These are phyloP conservation scores for Halyomorpha halys DNA, from an alignment of 1,140 invertebrate species.

Conservation along the genomic window DNA sequence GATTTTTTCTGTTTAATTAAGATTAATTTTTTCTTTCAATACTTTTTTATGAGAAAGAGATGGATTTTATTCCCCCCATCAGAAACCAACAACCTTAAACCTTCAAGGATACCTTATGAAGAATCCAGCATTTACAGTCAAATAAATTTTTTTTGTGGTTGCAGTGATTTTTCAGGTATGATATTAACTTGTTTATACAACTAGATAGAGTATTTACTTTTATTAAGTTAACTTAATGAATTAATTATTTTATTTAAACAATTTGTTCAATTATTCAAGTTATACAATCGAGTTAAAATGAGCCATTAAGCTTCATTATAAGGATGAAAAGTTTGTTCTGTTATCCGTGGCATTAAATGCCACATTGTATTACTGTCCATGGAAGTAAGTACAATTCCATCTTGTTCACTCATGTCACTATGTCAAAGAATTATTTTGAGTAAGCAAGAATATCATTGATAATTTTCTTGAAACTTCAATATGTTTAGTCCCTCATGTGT, in stretches of 20 bases:
- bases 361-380: no score
- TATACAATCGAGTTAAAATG: no score
- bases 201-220: not conserved
- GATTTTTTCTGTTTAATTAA: not conserved
- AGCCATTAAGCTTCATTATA: no score
- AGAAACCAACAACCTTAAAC: slow-evolving; percentile 51
- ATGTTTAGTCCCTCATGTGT: no score
- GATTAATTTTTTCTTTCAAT: not conserved
- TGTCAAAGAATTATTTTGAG: no score
- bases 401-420: no score
- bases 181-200: not conserved
- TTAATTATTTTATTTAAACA: not conserved
- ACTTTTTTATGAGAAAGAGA: slow-evolving; percentile 55
- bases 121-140: slow-evolving; percentile 91
- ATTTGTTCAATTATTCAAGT: no score
- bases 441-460: no score
- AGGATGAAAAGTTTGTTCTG: no score
- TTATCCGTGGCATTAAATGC: no score
- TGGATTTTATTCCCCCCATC: slow-evolving; percentile 88
- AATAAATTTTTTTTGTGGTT: slow-evolving; percentile 60
- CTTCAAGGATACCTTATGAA: slow-evolving; percentile 87
- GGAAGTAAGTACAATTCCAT: no score
- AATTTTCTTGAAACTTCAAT: no score
- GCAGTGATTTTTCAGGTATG: slow-evolving; percentile 28
- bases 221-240: not conserved